Base-by-base conservation (phyloP, 92 coral and sea anemone species). In the Umimayanthus kanabou region DNA sequence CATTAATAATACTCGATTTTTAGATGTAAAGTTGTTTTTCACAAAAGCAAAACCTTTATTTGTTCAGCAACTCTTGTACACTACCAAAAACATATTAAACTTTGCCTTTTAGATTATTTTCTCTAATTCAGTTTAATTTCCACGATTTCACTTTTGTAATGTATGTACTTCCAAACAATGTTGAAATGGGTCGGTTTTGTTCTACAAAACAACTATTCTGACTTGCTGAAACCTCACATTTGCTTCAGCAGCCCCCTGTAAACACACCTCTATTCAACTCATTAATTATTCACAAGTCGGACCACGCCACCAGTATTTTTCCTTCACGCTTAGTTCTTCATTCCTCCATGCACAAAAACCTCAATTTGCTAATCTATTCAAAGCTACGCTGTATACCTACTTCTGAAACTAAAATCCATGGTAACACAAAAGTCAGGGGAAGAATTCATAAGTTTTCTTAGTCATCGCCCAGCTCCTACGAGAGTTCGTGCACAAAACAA, bases 231-330 rank as follows among this genome's bases (percentile, higher is more conserved):
- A 47, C 50, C 65, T 14, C 45, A 7, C 23, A 15, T 11, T 72
- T 73, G 22, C 77, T 72, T 30, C 39, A 30, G 39, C 3, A 15
- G 26, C 69, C 25, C 69, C 47, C 39, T 30, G 49, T 23, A 66
- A 45, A 82, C 86, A 67, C 86, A 39, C 64, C 66, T 30, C n/a
- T 50, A 25, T 14, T 11, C 18, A 80, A 55, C 75, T 69, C 86
- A 82, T 82, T 82, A 82, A 82, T 82, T 82, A 82, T 82, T 82
- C 86, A 82, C 77, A 69, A 22, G 9, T 30, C 43, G 20, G 79
- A 28, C 77, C 65, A 42, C 3, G 42, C 42, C 43, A 43, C 23
- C 23, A 42, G 61, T 33, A 69, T 8, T 22, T 6, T 40, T n/a
- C 58, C 11, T 25, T 45, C 22, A 16, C 30, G 39, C 76, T 1